Evolutionary conservation across 2,113 vertebrate species (phyloP).

Genomic region (Anhinga anhinga): DNA sequence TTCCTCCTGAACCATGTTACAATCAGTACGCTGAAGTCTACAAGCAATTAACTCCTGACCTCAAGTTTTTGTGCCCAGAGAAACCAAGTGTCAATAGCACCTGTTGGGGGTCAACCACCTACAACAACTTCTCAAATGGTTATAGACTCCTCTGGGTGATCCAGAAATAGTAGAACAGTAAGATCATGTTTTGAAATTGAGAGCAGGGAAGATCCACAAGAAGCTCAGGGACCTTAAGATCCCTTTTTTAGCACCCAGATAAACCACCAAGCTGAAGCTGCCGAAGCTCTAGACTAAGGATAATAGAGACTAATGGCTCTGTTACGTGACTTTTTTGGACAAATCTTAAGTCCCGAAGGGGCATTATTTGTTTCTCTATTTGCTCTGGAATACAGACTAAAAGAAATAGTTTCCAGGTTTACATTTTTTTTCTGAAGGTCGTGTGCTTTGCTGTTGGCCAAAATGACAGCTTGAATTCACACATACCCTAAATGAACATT

Average conservation of each 20-base stretch:
- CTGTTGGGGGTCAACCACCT: not conserved
- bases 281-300: not conserved
- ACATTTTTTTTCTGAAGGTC: not conserved
- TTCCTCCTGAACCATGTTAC: not conserved
- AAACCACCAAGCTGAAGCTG: not conserved
- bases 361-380: not conserved
- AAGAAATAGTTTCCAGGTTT: not conserved
- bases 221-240: not conserved
- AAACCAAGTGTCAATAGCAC: rapidly evolving
- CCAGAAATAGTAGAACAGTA: not conserved
- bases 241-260: not conserved
- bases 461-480: not conserved
- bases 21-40: not conserved
- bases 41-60: not conserved
- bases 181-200: not conserved
- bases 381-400: not conserved
- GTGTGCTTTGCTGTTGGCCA: not conserved
- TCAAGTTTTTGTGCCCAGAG: not conserved
- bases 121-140: not conserved
- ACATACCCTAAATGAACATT: not conserved
- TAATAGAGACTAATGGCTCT: not conserved
- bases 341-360: not conserved
- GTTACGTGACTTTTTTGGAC: not conserved
- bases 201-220: not conserved
- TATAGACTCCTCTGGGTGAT: not conserved